A percentile compares a stretch with the other conserved stretches of the same genome.
phyloP scores from a whole-genome alignment of 2,888 invertebrate genomes.

The Napeogenes inachia region DNA sequence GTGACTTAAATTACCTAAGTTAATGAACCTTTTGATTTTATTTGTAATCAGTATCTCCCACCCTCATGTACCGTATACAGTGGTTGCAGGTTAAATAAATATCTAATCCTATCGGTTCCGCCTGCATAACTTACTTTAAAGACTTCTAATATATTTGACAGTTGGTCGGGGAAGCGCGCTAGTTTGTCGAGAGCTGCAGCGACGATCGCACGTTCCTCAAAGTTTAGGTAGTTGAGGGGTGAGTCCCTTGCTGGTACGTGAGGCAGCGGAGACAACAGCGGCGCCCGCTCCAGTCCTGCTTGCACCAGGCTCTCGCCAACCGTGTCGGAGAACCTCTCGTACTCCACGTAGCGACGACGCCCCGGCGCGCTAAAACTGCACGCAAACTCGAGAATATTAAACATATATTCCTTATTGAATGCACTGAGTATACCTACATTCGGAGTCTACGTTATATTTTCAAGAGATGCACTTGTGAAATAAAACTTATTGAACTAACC shows the following conservation, averaged over 20 bases:
- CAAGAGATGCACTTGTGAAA: too few relatives aligned
- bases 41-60: too few relatives aligned
- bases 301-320: constrained; percentile 85
- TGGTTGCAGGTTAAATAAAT: too few relatives aligned
- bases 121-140: constrained; percentile 70
- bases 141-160: constrained; percentile 82
- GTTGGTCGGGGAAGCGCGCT: constrained; percentile 79
- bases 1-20: too few relatives aligned
- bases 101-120: too few relatives aligned
- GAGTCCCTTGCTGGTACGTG: constrained; percentile 82
- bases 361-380: constrained; percentile 80
- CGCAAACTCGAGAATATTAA: too few relatives aligned
- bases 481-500: too few relatives aligned
- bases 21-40: too few relatives aligned
- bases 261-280: constrained; percentile 81
- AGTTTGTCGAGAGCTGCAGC: constrained; percentile 83
- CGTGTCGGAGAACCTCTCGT: constrained; percentile 81
- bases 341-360: constrained; percentile 79
- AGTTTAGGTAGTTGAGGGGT: constrained; percentile 81
- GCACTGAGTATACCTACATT: too few relatives aligned
- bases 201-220: constrained; percentile 81
- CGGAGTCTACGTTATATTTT: too few relatives aligned
- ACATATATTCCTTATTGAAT: too few relatives aligned
- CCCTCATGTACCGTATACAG: too few relatives aligned
- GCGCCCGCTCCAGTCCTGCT: constrained; percentile 80